These are phyloP conservation scores for Sialia sialis DNA, from an alignment of 2,113 vertebrate genomes.

Conservation along the genomic window DNA sequence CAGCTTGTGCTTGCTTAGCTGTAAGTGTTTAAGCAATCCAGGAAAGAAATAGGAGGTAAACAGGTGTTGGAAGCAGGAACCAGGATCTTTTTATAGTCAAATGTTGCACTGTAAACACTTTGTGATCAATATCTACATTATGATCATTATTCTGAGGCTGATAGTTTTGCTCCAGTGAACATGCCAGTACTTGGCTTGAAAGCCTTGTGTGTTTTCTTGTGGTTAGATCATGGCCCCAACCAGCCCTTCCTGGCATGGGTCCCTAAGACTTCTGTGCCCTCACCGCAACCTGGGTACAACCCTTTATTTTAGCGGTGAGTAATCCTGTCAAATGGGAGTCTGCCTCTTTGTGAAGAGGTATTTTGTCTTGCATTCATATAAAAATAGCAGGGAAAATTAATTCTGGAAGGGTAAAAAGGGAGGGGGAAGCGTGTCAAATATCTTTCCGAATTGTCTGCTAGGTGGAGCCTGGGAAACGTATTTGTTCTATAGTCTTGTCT, in stretches of 20 bases:
- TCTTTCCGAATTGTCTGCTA: constrained; percentile 70
- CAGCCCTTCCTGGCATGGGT: constrained; percentile 57
- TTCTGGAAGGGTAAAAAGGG: constrained; percentile 20
- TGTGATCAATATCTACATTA: constrained; percentile 71
- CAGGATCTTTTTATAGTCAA: constrained; percentile 48
- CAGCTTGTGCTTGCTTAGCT: not conserved
- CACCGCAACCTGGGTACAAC: constrained; percentile 64
- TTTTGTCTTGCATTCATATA: constrained; percentile 52
- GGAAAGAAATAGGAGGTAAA: constrained; percentile 30
- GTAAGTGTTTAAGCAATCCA: not conserved
- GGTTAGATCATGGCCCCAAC: constrained; percentile 56
- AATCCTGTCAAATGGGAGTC: constrained; percentile 55
- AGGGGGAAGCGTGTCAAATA: constrained; percentile 38
- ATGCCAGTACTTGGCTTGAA: constrained; percentile 71
- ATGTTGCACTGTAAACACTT: constrained; percentile 56
- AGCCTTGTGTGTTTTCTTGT: constrained; percentile 65
- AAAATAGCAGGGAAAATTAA: constrained; percentile 50
- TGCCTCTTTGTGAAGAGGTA: constrained; percentile 43
- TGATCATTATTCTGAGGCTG: constrained; percentile 57
- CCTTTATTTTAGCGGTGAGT: constrained; percentile 69
- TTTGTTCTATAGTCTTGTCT: constrained; percentile 63
- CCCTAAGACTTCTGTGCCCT: constrained; percentile 48
- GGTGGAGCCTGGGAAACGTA: constrained; percentile 72
- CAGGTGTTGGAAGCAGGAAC: constrained; percentile 52
- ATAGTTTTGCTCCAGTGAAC: constrained; percentile 63